Percentiles rank a stretch among this genome's conserved stretches.
phyloP scores from a whole-genome alignment of 2,888 invertebrate genomes.

The Eulithis testata region DNA sequence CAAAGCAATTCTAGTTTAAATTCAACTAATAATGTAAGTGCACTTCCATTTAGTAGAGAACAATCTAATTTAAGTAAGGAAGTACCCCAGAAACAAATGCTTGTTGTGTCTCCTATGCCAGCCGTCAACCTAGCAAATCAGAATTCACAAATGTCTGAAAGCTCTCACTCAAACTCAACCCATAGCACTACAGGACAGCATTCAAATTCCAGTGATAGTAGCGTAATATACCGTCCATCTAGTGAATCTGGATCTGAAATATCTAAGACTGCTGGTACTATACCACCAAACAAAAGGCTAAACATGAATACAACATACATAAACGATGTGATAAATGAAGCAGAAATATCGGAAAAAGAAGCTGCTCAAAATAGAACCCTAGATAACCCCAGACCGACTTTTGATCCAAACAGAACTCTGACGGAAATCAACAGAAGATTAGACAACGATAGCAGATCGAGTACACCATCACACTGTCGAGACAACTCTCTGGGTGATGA shows the following conservation, averaged over 20 bases:
- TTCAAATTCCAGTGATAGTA: constrained; percentile 89
- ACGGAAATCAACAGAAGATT: constrained; percentile 65
- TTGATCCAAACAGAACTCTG: constrained; percentile 69
- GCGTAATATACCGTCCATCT: constrained; percentile 89
- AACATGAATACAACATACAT: constrained; percentile 82
- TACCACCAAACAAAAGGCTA: constrained; percentile 79
- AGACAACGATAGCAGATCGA: constrained; percentile 71
- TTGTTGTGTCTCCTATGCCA: constrained; percentile 91
- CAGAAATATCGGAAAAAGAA: constrained; percentile 79
- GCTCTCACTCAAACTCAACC: constrained; percentile 84
- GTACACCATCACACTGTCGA: constrained; percentile 80
- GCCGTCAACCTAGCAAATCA: constrained; percentile 67
- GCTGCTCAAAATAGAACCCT: constrained; percentile 69
- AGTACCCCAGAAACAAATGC: constrained; percentile 78
- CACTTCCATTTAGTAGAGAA: constrained; percentile 78
- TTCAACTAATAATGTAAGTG: constrained; percentile 79
- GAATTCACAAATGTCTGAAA: constrained; percentile 87
- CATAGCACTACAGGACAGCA: constrained; percentile 87
- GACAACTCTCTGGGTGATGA: constrained; percentile 86
- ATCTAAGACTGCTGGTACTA: constrained; percentile 70
- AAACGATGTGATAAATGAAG: constrained; percentile 82
- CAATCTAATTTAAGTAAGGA: constrained; percentile 82
- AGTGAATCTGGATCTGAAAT: constrained; percentile 89
- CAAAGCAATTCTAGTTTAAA: constrained; percentile 85
- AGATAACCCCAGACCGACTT: constrained; percentile 57